Evolutionary conservation across 1,140 invertebrate genomes (phyloP).

Genomic region (Lordiphosa clarofinis): DNA sequence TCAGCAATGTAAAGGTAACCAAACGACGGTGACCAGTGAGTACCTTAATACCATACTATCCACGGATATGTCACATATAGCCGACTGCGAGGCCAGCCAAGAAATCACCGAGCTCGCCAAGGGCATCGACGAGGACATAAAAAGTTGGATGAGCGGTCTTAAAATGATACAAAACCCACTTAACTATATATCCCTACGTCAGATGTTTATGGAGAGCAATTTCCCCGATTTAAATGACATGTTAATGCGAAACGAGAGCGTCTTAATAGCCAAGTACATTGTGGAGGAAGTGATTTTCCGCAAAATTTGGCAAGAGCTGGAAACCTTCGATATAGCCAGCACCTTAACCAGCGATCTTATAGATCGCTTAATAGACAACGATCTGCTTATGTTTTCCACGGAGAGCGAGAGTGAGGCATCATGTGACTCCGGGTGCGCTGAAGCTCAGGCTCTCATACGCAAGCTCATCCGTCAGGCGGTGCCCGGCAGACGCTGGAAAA

Average conservation of each 20-base stretch:
- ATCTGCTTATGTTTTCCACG: slow-evolving; percentile 53
- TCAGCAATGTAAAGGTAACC: slow-evolving; percentile 78
- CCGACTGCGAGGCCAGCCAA: slow-evolving; percentile 81
- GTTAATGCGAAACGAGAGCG: slow-evolving; percentile 32
- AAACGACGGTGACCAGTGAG: slow-evolving; percentile 83
- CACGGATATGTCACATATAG: slow-evolving; percentile 82
- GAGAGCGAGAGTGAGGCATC: slow-evolving; percentile 50
- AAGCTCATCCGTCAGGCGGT: slow-evolving; percentile 63
- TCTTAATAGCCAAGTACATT: slow-evolving; percentile 37
- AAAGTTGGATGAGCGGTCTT: slow-evolving; percentile 80
- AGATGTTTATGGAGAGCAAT: slow-evolving; percentile 34
- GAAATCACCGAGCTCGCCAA: slow-evolving; percentile 82
- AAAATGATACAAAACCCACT: slow-evolving; percentile 62
- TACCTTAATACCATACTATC: slow-evolving; percentile 85
- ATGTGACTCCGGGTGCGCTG: slow-evolving; percentile 5
- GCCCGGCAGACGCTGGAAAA: slow-evolving; percentile 64
- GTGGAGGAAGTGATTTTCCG: slow-evolving; percentile 58
- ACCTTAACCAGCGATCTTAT: slow-evolving; percentile 44
- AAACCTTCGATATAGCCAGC: slow-evolving; percentile 45
- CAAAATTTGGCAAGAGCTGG: slow-evolving; percentile 31
- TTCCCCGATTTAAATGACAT: slow-evolving; percentile 32
- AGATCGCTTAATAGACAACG: slow-evolving; percentile 67
- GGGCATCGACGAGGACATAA: slow-evolving; percentile 81
- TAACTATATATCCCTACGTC: slow-evolving; percentile 73
- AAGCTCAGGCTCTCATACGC: slow-evolving; percentile 51